A percentile compares a stretch with the other conserved stretches of the same genome.
Evolutionary conservation across 2,113 vertebrate species (phyloP).

Genomic region (Misgurnus mizolepis): DNA sequence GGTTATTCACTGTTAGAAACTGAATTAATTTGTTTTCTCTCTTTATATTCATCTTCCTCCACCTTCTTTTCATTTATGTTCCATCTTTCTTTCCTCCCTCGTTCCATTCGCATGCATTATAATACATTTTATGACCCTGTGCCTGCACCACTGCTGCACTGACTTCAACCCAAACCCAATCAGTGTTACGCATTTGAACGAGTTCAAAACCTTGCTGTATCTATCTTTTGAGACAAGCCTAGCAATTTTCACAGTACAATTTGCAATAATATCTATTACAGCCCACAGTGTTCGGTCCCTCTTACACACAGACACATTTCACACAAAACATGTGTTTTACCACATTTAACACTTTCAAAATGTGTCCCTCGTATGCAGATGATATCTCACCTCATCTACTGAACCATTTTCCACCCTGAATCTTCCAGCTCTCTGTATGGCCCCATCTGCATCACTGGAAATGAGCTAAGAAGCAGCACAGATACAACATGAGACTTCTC

Average conservation of each 20-base stretch:
- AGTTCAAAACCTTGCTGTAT: slow-evolving; percentile 2
- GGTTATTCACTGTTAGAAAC: neutral
- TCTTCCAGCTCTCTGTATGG: slow-evolving; percentile 95
- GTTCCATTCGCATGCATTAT: slow-evolving; percentile 1
- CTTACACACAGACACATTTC: too few species aligned
- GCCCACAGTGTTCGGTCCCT: too few species aligned
- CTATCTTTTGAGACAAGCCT: neutral
- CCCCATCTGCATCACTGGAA: slow-evolving; percentile 97
- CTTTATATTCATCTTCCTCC: neutral
- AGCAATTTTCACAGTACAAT: neutral
- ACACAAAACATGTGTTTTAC: neutral
- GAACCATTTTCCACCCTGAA: slow-evolving; percentile 98
- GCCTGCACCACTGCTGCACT: neutral
- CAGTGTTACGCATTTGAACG: neutral
- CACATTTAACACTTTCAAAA: too few species aligned
- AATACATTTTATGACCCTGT: neutral
- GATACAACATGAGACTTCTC: neutral
- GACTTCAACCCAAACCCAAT: neutral
- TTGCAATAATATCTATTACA: neutral
- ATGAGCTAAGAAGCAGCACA: slow-evolving; percentile 80
- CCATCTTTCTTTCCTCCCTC: neutral
- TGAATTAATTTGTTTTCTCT: neutral
- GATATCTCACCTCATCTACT: slow-evolving; percentile 83
- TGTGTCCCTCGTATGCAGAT: neutral
- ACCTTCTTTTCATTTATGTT: neutral